These are phyloP conservation scores for Drosophila subpulchrella DNA, from an alignment of 1,140 invertebrate species.

Conservation along the genomic window DNA sequence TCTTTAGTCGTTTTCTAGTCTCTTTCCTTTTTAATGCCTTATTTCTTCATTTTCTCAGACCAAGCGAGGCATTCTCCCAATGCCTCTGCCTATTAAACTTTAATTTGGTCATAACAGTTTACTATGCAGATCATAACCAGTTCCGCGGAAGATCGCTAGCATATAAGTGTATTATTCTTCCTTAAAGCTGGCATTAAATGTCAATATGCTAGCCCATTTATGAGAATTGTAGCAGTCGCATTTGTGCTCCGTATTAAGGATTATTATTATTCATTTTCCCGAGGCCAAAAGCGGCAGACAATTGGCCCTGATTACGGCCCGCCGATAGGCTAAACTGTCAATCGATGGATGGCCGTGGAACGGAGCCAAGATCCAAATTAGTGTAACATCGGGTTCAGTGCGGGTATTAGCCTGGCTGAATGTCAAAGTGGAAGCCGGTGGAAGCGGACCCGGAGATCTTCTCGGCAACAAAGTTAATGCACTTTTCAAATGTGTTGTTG, in stretches of 20 bases:
- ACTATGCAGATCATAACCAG: constrained; percentile 10
- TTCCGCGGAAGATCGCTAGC: background rate
- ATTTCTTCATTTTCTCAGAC: background rate
- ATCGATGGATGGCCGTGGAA: constrained; percentile 19
- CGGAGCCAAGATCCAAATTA: constrained; percentile 52
- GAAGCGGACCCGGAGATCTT: constrained; percentile 28
- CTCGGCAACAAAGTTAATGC: constrained; percentile 68
- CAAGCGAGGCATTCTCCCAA: background rate
- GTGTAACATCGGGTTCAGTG: constrained; percentile 59
- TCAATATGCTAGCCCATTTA: constrained; percentile 69
- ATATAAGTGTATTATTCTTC: constrained; percentile 19
- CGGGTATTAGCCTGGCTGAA: constrained; percentile 16
- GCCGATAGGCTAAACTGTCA: constrained; percentile 77
- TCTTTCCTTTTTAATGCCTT: background rate
- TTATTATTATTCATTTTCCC: constrained; percentile 73
- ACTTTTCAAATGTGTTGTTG: constrained; percentile 39
- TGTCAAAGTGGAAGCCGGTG: constrained; percentile 39
- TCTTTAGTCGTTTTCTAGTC: background rate
- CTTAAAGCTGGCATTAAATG: constrained; percentile 62
- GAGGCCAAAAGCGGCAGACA: constrained; percentile 69
- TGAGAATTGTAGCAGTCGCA: constrained; percentile 75
- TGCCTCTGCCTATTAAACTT: background rate
- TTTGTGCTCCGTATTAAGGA: constrained; percentile 78
- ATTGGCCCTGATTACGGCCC: constrained; percentile 64
- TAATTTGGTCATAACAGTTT: constrained; percentile 26